Base-by-base conservation (phyloP, 2,888 invertebrate genomes). In the Copidosoma aretas region DNA sequence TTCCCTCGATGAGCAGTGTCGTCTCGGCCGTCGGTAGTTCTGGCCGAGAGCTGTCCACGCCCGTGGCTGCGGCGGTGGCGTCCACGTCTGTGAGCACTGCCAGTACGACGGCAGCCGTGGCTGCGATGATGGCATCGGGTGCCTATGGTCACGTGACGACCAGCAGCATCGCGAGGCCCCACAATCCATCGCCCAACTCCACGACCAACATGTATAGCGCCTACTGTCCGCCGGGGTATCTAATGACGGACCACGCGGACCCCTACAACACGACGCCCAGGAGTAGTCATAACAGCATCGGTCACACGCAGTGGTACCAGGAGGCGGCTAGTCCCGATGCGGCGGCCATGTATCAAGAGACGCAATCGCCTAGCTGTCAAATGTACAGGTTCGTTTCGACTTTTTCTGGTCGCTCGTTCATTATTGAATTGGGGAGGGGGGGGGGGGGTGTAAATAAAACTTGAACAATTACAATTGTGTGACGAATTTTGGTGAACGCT, bases 281-380 rank as follows among this genome's bases (percentile, higher is more conserved):
- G 67, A 81, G 78, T 64, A 12, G 43, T 17, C 82, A 78, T 66
- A 76, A 77, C 25, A 76, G 77, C 22, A 72, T 77, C 0, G 77
- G 77, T 10, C 83, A 83, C 71, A 77, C 82, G 22, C 83, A 83
- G 53, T 83, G 83, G 83, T 83, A 83, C 71, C 83, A 83, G 69
- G 83, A 83, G 70, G 82, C 83, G 0, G 78, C 82, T 8, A 83
- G 82, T 73, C 83, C 83, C 1, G 83, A 83, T 64, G 71, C 80
- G 4, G 79, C 82, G 0, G 80, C 80, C 10, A 82, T 83, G 74
- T 83, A 83, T 68, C 83, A 83, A 73, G 83, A 83, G 15, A 82
- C 82, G 0, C 83, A 83, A 67, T 82, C 82, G 8, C 81, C 83
- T 25, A 82, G 79, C 73, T 82, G 82, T 71, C 83, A 83, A 75